Evolutionary conservation across 2,113 vertebrate genomes (phyloP).

Genomic region (Muscicapa adusta): DNA sequence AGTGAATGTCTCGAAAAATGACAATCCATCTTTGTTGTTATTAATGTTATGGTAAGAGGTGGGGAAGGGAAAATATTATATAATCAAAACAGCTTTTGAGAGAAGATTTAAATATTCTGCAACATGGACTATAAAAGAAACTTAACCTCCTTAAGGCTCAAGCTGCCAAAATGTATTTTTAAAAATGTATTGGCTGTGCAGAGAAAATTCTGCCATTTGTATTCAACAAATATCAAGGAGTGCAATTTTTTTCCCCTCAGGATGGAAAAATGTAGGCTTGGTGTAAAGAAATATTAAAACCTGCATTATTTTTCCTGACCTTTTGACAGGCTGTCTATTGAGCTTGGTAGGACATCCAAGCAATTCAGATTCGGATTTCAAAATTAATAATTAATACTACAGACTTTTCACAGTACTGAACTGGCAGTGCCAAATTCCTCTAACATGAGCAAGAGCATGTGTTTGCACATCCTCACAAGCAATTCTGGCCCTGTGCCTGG

Average conservation of each 20-base stretch:
- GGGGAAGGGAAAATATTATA: neutral
- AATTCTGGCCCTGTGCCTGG: slow-evolving; percentile 10
- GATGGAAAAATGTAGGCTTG: neutral
- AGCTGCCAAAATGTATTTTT: neutral
- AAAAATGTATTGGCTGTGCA: neutral
- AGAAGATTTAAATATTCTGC: neutral
- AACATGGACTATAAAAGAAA: neutral
- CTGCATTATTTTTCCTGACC: neutral
- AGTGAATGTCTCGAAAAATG: neutral
- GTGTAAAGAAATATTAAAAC: neutral
- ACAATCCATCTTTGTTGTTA: neutral
- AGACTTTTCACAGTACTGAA: neutral
- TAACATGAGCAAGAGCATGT: neutral
- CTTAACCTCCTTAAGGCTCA: neutral
- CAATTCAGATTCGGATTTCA: neutral
- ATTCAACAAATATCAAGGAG: neutral
- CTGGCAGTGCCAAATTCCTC: neutral
- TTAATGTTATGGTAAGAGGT: neutral
- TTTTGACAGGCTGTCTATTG: neutral
- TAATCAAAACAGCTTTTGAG: neutral
- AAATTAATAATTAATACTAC: neutral
- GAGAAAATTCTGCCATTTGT: neutral
- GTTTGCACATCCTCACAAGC: neutral
- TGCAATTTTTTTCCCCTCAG: neutral
- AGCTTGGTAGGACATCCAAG: neutral